Percentiles rank a stretch among this genome's conserved stretches.
Conservation (phyloP, 2,888 invertebrate genomes). For the Bembecia ichneumoniformis region DNA sequence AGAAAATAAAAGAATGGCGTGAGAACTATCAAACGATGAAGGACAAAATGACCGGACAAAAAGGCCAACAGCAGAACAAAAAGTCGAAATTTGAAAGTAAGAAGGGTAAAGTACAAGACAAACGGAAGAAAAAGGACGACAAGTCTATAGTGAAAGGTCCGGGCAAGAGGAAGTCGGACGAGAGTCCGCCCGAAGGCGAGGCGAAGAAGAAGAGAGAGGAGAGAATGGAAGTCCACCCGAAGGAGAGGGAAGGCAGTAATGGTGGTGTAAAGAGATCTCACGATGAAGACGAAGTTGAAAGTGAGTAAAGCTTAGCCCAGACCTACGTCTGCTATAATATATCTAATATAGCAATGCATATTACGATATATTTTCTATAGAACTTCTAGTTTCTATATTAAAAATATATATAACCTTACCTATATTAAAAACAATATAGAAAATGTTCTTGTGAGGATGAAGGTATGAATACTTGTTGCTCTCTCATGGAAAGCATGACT, state of each 20-base stretch:
- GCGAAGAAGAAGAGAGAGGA: slow-evolving; percentile 48
- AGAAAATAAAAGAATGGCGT: slow-evolving; percentile 53
- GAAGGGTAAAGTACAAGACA: slow-evolving; percentile 15
- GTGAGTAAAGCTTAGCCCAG: slow-evolving; percentile 11
- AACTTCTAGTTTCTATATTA: no score
- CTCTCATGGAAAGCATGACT: no score
- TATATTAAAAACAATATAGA: no score
- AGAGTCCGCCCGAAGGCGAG: slow-evolving; percentile 23
- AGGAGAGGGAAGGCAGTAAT: slow-evolving; percentile 24
- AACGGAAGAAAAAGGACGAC: slow-evolving; percentile 32
- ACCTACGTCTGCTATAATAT: background rate
- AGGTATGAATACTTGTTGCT: no score
- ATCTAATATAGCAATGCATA: background rate
- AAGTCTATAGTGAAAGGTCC: slow-evolving; percentile 24
- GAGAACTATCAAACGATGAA: slow-evolving; percentile 56
- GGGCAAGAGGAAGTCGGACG: slow-evolving; percentile 40
- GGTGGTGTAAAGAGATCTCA: slow-evolving; percentile 44
- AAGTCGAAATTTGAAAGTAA: slow-evolving; percentile 34
- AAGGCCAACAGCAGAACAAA: slow-evolving; percentile 41
- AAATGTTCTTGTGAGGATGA: no score
- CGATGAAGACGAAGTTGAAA: slow-evolving; percentile 25
- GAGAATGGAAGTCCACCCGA: slow-evolving; percentile 29
- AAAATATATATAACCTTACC: no score
- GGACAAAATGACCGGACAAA: slow-evolving; percentile 51
- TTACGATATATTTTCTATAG: no score